phyloP scores from a whole-genome alignment of 2,797 vertebrate species.

The Clarias pachynema region DNA sequence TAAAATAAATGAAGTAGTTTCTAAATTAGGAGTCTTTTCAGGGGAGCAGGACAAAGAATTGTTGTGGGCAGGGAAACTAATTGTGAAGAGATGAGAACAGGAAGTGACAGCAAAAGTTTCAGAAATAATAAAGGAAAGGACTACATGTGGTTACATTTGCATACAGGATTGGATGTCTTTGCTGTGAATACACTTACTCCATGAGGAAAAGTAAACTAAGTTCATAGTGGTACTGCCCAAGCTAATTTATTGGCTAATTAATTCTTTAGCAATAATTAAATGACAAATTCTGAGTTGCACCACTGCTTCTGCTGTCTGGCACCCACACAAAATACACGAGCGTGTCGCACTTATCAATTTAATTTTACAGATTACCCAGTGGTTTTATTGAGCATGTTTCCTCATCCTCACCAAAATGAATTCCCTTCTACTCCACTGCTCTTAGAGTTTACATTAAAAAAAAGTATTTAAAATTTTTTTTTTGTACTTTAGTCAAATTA shows the following conservation, averaged over 20 bases:
- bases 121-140: background rate
- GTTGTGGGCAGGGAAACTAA: background rate
- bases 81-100: background rate
- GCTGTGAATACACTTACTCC: background rate
- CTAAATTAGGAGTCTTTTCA: background rate
- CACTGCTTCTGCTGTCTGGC: background rate
- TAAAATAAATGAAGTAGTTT: background rate
- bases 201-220: background rate
- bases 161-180: background rate
- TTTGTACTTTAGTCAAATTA: background rate
- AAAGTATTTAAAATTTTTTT: background rate
- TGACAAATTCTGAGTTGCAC: background rate
- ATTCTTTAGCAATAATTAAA: background rate
- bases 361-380: slow-evolving; percentile 17
- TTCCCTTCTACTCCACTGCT: background rate
- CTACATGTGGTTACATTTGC: background rate
- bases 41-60: background rate
- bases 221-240: background rate
- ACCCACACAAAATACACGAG: background rate
- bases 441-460: background rate
- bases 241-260: background rate
- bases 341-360: slow-evolving; percentile 4
- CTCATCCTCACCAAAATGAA: background rate
- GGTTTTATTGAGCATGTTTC: slow-evolving; percentile 3
- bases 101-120: background rate